A percentile compares a stretch with the other conserved stretches of the same genome.
phyloP scores from a whole-genome alignment of 2,888 invertebrate species.

The Syrista parreyssii region DNA sequence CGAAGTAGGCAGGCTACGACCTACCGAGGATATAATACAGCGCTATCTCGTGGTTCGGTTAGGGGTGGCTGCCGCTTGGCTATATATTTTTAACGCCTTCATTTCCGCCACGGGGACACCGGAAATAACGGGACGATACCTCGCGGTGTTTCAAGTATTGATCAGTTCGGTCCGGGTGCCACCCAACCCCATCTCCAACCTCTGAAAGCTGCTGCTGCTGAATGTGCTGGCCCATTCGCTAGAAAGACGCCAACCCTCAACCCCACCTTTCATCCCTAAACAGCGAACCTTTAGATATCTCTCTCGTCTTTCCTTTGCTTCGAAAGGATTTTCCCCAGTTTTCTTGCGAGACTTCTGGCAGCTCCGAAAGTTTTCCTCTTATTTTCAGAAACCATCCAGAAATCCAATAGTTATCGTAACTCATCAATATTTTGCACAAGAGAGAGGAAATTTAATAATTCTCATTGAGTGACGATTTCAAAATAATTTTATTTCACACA shows the following conservation, averaged over 20 bases:
- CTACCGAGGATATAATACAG: constrained; percentile 46
- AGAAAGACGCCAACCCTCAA: neutral
- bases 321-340: constrained; percentile 12
- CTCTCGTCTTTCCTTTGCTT: constrained; percentile 16
- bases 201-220: constrained; percentile 18
- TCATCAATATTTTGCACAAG: too few species aligned
- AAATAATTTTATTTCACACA: constrained; percentile 44
- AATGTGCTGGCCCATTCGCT: neutral
- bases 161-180: constrained; percentile 63
- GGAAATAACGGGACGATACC: constrained; percentile 65
- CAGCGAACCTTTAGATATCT: constrained; percentile 47
- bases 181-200: constrained; percentile 43
- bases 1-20: constrained; percentile 10
- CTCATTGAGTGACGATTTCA: neutral
- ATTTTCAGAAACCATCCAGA: too few species aligned
- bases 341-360: too few species aligned
- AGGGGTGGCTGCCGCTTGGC: constrained; percentile 30
- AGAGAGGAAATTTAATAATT: too few species aligned
- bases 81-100: constrained; percentile 65
- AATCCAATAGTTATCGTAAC: too few species aligned
- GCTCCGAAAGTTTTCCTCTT: too few species aligned
- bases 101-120: constrained; percentile 62
- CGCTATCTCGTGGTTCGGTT: constrained; percentile 37
- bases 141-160: constrained; percentile 67
- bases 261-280: constrained; percentile 1